A percentile compares a stretch with the other conserved stretches of the same genome.
Evolutionary conservation across 2,888 invertebrate genomes (phyloP).

Genomic region (Maniola hyperantus): DNA sequence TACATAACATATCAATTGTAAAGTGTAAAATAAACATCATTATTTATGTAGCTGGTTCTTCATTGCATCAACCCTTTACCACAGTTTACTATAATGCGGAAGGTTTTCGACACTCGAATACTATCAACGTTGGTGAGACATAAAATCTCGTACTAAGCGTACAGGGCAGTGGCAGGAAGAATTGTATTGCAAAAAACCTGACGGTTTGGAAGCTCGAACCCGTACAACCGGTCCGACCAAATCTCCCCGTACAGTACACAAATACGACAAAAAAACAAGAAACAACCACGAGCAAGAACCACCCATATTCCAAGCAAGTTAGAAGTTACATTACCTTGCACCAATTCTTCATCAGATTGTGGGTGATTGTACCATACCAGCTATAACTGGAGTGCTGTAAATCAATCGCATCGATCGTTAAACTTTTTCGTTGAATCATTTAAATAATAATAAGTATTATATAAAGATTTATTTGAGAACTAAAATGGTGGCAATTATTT

Average conservation of each 20-base stretch:
- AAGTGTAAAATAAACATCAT: no score
- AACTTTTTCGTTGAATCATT: slow-evolving; percentile 31
- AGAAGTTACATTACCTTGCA: slow-evolving; percentile 11
- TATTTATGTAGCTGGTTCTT: no score
- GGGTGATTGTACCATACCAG: slow-evolving; percentile 33
- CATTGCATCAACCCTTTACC: no score
- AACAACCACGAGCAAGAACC: slow-evolving; percentile 17
- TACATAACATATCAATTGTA: no score
- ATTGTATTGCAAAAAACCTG: slow-evolving; percentile 49
- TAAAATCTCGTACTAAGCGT: no score
- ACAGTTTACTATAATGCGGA: no score
- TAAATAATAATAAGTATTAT: slow-evolving; percentile 21
- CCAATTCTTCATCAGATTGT: slow-evolving; percentile 1
- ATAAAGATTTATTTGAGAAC: slow-evolving; percentile 22
- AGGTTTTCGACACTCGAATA: no score
- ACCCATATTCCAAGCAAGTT: not conserved
- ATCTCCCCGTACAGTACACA: slow-evolving; percentile 40
- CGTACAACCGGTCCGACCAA: slow-evolving; percentile 49
- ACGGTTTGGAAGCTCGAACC: slow-evolving; percentile 43
- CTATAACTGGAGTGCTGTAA: slow-evolving; percentile 40
- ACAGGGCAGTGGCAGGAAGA: slow-evolving; percentile 47
- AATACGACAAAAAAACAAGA: slow-evolving; percentile 3
- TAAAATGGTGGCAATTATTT: slow-evolving; percentile 17
- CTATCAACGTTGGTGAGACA: no score
- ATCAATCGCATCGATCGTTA: slow-evolving; percentile 38